Evolutionary conservation across 2,113 vertebrate species (phyloP), one percentile per base, ranked within the genome.

Genomic region (Lophochroa leadbeateri): DNA sequence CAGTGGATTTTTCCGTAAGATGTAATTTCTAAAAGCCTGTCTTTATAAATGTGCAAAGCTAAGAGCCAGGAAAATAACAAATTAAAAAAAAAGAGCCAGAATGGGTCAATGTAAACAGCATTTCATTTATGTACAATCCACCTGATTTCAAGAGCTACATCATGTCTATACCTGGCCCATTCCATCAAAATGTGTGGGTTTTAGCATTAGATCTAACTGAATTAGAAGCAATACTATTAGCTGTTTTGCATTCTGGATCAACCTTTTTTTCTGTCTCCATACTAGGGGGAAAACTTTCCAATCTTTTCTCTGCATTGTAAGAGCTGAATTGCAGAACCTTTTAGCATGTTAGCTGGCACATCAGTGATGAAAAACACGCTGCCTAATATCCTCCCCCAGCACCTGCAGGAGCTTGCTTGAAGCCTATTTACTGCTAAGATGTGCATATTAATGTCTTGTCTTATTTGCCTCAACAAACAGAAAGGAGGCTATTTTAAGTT

Each of bases 401-500:
- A 58, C 27, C 86, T 72, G 39, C 77, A 91, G 86, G 92, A 94
- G 65, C 81, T 92, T 79, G 50, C 46, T 86, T 80, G 81, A 94
- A 95, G 61, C 70, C 91, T 94, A 76, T 96, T 96, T 91, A 95
- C 86, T 82, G 90, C 70, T 64, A 85, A 60, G 31, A 79, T 82
- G 90, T 0, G 65, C 95, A 92, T 97, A 72, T 93, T 97, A 95
- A 95, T 89, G 90, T 68, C 92, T 93, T 63, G 82, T 88, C 88
- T 94, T 89, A 84, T 95, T 95, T 96, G 80, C 57, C 92, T 96
- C 91, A 53, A 82, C 94, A 94, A 93, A 92, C 52, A 96, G 52
- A 88, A 81, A 93, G 71, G n/a, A 87, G 23, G 63, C 67, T 96
- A 95, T 95, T 94, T 96, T 94, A 50, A 94, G 81, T 61, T 55